Evolutionary conservation across 2,888 invertebrate genomes (phyloP).

Genomic region (Netelia fuscicornis): DNA sequence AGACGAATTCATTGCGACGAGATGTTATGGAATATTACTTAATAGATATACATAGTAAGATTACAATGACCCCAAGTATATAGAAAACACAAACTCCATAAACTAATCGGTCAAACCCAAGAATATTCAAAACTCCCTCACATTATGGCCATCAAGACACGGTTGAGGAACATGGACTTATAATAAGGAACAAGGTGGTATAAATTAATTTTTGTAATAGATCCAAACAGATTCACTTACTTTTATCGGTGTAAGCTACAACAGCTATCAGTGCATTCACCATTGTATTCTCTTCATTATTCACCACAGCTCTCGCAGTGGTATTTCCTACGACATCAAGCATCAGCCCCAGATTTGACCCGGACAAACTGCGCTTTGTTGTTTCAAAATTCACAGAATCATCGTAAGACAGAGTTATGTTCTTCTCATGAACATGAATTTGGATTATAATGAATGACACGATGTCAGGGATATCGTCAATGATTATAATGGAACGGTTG

Average conservation of each 20-base stretch:
- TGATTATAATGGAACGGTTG: conserved; percentile 82
- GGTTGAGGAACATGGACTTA: background rate
- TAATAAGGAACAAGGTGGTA: background rate
- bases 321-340: conserved; percentile 77
- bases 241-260: conserved; percentile 85
- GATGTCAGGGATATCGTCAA: conserved; percentile 84
- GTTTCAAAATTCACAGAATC: conserved; percentile 72
- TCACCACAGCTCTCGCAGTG: conserved; percentile 83
- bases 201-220: background rate
- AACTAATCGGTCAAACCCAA: too few species aligned
- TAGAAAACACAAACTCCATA: too few species aligned
- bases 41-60: too few species aligned
- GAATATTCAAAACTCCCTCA: too few species aligned
- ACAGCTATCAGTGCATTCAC: conserved; percentile 86
- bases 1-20: too few species aligned
- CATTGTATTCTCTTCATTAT: conserved; percentile 83
- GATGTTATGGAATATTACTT: too few species aligned
- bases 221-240: conserved; percentile 82
- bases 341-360: conserved; percentile 88
- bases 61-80: too few species aligned
- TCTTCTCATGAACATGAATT: conserved; percentile 87
- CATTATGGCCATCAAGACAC: background rate
- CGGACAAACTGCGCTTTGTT: conserved; percentile 84
- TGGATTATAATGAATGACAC: conserved; percentile 88
- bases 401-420: conserved; percentile 87